phyloP scores from a whole-genome alignment of 2,888 invertebrate genomes.

The Melinaea marsaeus region DNA sequence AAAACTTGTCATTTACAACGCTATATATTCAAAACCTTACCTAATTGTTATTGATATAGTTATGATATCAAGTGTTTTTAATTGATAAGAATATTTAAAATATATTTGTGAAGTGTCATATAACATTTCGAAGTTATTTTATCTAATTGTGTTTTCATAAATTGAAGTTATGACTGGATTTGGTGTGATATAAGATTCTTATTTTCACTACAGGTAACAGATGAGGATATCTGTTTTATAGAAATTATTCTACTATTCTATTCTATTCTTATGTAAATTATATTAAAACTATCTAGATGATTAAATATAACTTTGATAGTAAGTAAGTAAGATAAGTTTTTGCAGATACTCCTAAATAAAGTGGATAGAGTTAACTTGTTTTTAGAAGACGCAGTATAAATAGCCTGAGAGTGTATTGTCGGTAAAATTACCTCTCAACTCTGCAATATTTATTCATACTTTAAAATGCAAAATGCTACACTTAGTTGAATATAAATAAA shows the following conservation, averaged over 20 bases:
- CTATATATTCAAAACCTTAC: conserved; percentile 10
- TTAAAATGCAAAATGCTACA: conserved; percentile 13
- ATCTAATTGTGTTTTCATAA: background rate
- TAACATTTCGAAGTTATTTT: no score
- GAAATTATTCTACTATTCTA: background rate
- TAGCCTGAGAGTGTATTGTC: conserved; percentile 15
- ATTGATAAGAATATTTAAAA: background rate
- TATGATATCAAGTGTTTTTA: background rate
- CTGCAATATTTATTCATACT: conserved; percentile 15
- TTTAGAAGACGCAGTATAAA: conserved; percentile 11
- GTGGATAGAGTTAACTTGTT: conserved; percentile 1
- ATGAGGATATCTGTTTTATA: background rate
- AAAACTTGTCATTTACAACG: conserved; percentile 27
- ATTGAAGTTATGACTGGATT: background rate
- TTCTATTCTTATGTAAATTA: no score
- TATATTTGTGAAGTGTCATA: background rate
- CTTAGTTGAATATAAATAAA: conserved; percentile 2
- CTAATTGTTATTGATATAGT: conserved; percentile 3
- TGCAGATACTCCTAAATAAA: conserved; percentile 13
- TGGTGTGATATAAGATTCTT: background rate
- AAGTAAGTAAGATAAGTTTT: conserved; percentile 4
- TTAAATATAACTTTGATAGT: background rate
- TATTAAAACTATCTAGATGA: background rate
- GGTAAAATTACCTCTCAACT: conserved; percentile 13
- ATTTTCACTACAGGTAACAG: background rate